These are phyloP conservation scores for Beaufortia kweichowensis DNA, from an alignment of 2,113 vertebrate genomes.

Conservation along the genomic window DNA sequence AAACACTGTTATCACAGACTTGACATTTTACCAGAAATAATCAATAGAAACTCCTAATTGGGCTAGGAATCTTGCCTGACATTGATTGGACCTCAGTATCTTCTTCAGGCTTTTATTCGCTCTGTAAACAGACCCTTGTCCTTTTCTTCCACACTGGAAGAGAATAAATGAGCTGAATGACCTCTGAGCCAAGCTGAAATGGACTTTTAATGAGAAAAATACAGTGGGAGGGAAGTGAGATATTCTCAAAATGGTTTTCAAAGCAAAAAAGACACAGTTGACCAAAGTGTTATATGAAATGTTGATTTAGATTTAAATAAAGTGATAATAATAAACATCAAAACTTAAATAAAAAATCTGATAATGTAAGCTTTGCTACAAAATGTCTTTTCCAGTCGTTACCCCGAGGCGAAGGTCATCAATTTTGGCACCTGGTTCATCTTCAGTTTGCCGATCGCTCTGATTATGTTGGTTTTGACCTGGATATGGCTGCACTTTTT, in stretches of 20 bases:
- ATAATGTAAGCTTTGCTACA: too few relatives aligned
- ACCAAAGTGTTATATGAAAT: too few relatives aligned
- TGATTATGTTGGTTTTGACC: slow-evolving; percentile 93
- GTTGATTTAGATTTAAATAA: too few relatives aligned
- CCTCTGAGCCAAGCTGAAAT: neutral
- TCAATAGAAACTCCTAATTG: slow-evolving; percentile 5
- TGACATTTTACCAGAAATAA: slow-evolving; percentile 14
- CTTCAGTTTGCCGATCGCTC: slow-evolving; percentile 93
- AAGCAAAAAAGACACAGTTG: too few relatives aligned
- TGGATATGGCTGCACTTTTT: slow-evolving; percentile 98
- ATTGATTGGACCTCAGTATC: slow-evolving; percentile 17
- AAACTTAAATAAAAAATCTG: too few relatives aligned
- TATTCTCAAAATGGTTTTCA: too few relatives aligned
- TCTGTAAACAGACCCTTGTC: slow-evolving; percentile 37
- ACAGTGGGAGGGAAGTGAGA: too few relatives aligned
- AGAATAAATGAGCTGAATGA: neutral
- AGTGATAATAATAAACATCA: too few relatives aligned
- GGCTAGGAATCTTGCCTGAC: neutral
- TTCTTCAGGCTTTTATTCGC: neutral
- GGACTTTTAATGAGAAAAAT: neutral
- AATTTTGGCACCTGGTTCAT: slow-evolving; percentile 99
- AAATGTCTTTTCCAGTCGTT: slow-evolving; percentile 78
- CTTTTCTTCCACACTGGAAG: slow-evolving; percentile 14
- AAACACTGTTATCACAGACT: neutral
- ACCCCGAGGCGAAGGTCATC: slow-evolving; percentile 90